Conservation (phyloP, 2,113 vertebrate genomes). For the Coturnix japonica region DNA sequence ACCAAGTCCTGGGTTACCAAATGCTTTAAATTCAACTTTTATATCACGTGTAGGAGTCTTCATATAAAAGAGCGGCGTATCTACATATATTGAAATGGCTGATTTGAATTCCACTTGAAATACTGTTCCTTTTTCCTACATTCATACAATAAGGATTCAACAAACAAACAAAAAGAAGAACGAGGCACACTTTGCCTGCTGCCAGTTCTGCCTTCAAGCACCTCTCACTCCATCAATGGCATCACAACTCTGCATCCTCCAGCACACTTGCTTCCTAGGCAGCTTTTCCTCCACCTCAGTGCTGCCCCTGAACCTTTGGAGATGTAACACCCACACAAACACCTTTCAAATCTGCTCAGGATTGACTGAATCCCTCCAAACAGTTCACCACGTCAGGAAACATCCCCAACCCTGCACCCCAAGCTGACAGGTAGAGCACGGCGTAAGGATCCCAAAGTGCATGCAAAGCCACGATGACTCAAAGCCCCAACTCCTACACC, state of each 20-base stretch:
- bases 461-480: constrained; percentile 35
- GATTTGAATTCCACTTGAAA: constrained; percentile 55
- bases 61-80: not conserved
- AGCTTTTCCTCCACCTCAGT: not conserved
- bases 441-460: constrained; percentile 11
- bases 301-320: not conserved
- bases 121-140: not conserved
- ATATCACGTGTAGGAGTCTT: constrained; percentile 71
- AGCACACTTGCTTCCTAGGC: not conserved
- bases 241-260: not conserved
- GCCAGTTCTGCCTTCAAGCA: not conserved
- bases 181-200: not conserved
- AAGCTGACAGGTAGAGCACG: not conserved
- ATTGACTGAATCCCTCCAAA: not conserved
- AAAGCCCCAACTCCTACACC: constrained; percentile 57
- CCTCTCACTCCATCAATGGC: not conserved
- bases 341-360: not conserved
- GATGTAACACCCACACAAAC: not conserved
- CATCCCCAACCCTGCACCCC: not conserved
- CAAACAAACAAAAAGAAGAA: not conserved
- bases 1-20: constrained; percentile 65
- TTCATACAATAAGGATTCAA: not conserved
- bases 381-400: not conserved
- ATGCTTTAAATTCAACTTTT: constrained; percentile 69
- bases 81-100: constrained; percentile 34